Conservation (phyloP, 92 coral and sea anemone species). For the Montipora capitata region DNA sequence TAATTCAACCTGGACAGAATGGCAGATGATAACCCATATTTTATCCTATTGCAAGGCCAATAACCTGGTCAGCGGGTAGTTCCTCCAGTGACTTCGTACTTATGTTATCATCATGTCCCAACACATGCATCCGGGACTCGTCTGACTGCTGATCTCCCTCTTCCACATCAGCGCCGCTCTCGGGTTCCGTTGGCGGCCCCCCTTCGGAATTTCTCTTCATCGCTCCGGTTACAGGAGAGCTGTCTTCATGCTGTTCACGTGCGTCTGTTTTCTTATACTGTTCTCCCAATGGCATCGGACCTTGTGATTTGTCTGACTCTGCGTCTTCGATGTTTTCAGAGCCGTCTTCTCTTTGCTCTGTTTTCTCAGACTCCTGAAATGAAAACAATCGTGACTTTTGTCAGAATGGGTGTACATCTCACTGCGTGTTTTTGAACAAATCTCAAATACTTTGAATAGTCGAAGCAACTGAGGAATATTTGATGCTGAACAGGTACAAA, state of each 20-base stretch:
- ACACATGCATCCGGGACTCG: constrained; percentile 89
- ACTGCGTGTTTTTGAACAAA: no score
- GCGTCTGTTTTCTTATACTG: constrained; percentile 23
- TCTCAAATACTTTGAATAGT: no score
- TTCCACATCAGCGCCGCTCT: constrained; percentile 34
- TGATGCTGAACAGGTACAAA: no score
- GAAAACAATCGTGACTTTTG: no score
- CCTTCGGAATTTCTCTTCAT: constrained; percentile 31
- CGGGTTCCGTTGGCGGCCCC: constrained; percentile 57
- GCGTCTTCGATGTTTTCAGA: not conserved
- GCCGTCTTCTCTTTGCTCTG: constrained; percentile 3
- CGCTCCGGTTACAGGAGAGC: constrained; percentile 17
- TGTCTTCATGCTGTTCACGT: not conserved
- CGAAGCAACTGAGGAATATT: no score
- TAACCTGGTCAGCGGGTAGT: constrained; percentile 84
- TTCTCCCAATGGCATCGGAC: not conserved
- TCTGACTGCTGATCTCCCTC: constrained; percentile 60
- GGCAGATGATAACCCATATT: no score
- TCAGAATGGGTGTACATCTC: no score
- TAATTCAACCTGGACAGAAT: no score
- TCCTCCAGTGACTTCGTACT: constrained; percentile 80
- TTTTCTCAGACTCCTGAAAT: constrained; percentile 17
- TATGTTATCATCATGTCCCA: constrained; percentile 95
- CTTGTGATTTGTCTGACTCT: constrained; percentile 1
- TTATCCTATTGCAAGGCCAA: not conserved